Evolutionary conservation across 2,888 invertebrate genomes (phyloP), one percentile per base, ranked within the genome.

Genomic region (Andrena bicolor): DNA sequence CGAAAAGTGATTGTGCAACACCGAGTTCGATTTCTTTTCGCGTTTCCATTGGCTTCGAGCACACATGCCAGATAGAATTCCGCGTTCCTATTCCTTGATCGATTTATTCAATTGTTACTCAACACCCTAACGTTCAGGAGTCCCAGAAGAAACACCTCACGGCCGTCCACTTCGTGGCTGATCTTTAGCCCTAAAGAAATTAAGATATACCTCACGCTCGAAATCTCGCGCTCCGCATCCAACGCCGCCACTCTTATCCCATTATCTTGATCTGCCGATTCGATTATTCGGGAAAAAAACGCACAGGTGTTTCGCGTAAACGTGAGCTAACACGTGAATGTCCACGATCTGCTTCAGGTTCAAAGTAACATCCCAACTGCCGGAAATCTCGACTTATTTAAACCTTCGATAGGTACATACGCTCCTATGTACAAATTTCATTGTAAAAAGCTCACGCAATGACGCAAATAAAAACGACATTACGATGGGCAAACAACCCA

Each of bases 391-490:
- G 20, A 51, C n/a, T 51, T 8, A 7, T 51, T 20, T 20, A 20
- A 51, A 51, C 20, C 20, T 51, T 20, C 0, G 13, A 13, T 1
- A 41, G 16, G 41, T 16, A 20, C 20, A 20, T 6, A 51, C 20
- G 5, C 2, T 6, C 7, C 2, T 1, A 13, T 48, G 20, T 20
- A n/a, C 13, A 30, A 65, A 8, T 75, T 80, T 48, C 51, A 65
- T 30, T 53, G 66, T 13, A 66, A 64, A 41, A 60, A 56, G 63
- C 76, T 66, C 48, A 68, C 56, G 26, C 51, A 73, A 64, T 87
- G 84, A 88, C 86, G 88, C 76, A 86, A 88, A 84, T 86, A 82
- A 61, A 75, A 82, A 82, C 72, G 82, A 66, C 71, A 71, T 83
- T 83, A 77, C 68, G 78, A 84, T 80, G 76, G 71, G 64, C 80